Evolutionary conservation across 2,113 vertebrate species (phyloP), one percentile per base, ranked within the genome.

Genomic region (Catharus minimus): DNA sequence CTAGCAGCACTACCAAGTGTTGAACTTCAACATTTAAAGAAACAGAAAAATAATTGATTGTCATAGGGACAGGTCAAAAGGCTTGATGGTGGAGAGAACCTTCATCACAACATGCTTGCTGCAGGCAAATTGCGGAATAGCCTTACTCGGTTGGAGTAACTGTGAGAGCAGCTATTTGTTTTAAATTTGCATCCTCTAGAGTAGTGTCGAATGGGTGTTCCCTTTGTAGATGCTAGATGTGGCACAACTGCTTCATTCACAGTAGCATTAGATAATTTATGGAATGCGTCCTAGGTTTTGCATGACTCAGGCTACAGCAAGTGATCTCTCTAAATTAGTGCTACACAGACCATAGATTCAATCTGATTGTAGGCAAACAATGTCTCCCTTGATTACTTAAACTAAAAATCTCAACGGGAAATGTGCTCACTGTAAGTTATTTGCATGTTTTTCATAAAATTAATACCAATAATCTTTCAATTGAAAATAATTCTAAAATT

Each of bases 191-290:
- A 82, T 87, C 30, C 44, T 56, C 27, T 61, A 72, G 23, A 24
- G 56, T 44, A 60, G 33, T 39, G 38, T 87, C 89, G 84, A 92
- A 62, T 55, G 82, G 32, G 28, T 73, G 72, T 87, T 87, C 36
- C 57, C 39, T 49, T 17, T 33, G 44, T 53, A 71, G 38, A 36
- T 86, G 90, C 46, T 95, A 69, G 38, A 94, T 89, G 74, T 27
- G 69, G 53, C 81, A 91, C 36, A 79, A 79, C 69, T 69, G 39
- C 58, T 93, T 88, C 24, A 78, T 95, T 94, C 89, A 90, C 66
- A 66, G 64, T 53, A 86, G 74, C 28, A 22, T 85, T 83, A 68
- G 61, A 41, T 67, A 89, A 67, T 92, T 72, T 82, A n/a, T 50
- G 44, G 50, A 82, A 22, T 64, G 52, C 0, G 0, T 82, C 64